Percentiles rank a stretch among this genome's conserved stretches.
These are phyloP conservation scores for Osmerus eperlanus DNA, from an alignment of 2,113 vertebrate genomes.

Conservation along the genomic window DNA sequence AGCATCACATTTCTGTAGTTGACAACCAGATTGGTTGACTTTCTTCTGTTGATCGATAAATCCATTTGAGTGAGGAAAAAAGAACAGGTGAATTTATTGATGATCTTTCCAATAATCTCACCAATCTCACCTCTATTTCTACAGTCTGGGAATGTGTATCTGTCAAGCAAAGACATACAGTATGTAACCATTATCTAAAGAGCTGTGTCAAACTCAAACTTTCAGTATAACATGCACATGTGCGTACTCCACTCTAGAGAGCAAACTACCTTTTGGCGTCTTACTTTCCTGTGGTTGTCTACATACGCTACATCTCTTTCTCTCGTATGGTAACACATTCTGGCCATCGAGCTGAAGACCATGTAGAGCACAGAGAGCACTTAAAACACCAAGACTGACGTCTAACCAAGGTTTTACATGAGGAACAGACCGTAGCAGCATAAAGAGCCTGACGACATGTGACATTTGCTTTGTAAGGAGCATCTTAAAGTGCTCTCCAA, in stretches of 20 bases:
- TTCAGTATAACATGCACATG: neutral
- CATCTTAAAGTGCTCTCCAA: neutral
- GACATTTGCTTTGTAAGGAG: slow-evolving; percentile 10
- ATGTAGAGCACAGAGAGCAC: slow-evolving; percentile 23
- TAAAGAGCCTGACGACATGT: slow-evolving; percentile 5
- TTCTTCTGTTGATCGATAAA: no score
- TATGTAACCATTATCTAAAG: no score
- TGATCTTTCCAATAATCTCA: no score
- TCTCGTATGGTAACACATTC: neutral
- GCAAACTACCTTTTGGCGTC: slow-evolving; percentile 12
- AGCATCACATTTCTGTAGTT: no score
- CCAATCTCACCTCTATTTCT: no score
- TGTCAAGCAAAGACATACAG: no score
- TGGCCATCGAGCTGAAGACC: slow-evolving; percentile 1
- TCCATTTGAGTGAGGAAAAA: no score
- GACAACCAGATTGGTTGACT: no score
- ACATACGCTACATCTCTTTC: neutral
- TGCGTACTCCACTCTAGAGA: neutral
- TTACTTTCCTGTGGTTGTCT: neutral
- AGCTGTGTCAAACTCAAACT: neutral
- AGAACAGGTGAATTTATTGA: no score
- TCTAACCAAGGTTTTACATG: slow-evolving; percentile 5
- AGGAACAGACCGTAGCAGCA: slow-evolving; percentile 15
- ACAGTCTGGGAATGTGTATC: no score
- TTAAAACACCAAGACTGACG: slow-evolving; percentile 15